Evolutionary conservation across 23 tunicate species (phyloP).

Genomic region (Trididemnum clinides): DNA sequence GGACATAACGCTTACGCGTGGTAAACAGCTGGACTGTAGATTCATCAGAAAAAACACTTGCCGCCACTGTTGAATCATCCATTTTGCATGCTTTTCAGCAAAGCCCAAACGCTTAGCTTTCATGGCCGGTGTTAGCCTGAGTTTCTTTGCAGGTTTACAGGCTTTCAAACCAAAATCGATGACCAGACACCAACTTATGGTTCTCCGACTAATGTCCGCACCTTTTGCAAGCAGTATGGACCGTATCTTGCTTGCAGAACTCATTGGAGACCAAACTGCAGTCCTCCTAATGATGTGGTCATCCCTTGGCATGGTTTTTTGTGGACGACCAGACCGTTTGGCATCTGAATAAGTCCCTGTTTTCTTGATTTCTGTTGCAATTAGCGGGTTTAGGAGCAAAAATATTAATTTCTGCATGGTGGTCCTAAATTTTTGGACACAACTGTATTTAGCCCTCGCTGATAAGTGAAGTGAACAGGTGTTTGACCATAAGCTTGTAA

Average conservation of each 20-base stretch:
- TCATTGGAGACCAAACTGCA: constrained; percentile 30
- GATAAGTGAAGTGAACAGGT: too few relatives aligned
- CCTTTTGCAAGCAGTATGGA: too few relatives aligned
- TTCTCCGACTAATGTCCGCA: constrained; percentile 36
- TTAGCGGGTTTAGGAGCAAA: too few relatives aligned
- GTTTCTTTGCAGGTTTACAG: constrained; percentile 21
- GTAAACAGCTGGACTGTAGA: constrained; percentile 28
- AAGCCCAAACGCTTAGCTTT: constrained; percentile 22
- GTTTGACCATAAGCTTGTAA: too few relatives aligned
- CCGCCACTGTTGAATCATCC: constrained; percentile 22
- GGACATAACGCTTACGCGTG: constrained; percentile 14
- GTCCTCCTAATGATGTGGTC: not conserved
- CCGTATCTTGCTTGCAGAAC: constrained; percentile 44
- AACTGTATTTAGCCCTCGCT: not conserved
- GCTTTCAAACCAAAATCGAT: constrained; percentile 29
- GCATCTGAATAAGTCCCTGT: constrained; percentile 26
- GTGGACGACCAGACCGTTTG: constrained; percentile 18
- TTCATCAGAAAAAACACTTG: constrained; percentile 20
- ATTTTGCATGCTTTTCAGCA: constrained; percentile 23
- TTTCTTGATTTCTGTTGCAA: not conserved
- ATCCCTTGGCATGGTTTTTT: constrained; percentile 27
- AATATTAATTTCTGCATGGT: not conserved
- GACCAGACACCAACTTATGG: constrained; percentile 15
- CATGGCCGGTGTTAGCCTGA: constrained; percentile 11
- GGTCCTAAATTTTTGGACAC: constrained; percentile 8